phyloP scores from a whole-genome alignment of 2,888 invertebrate genomes.

The Hyalella azteca region DNA sequence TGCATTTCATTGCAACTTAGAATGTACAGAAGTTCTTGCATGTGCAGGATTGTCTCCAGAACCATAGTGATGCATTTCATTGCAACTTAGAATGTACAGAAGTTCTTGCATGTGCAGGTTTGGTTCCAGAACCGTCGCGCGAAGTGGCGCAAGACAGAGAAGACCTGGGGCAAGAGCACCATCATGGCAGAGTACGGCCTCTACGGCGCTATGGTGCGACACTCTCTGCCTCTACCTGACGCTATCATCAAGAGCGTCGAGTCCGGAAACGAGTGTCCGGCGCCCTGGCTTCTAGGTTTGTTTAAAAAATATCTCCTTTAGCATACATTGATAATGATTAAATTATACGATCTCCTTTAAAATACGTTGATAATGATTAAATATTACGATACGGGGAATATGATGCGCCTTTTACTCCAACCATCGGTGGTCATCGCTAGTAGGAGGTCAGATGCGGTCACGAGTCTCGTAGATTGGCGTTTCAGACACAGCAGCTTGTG shows the following conservation, averaged over 20 bases:
- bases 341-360: not conserved
- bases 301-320: too few relatives aligned
- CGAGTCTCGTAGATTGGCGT: too few relatives aligned
- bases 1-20: too few relatives aligned
- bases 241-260: conserved; percentile 97
- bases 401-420: not conserved
- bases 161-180: conserved; percentile 98
- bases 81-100: too few relatives aligned
- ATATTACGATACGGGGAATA: not conserved
- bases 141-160: conserved; percentile 99
- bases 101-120: conserved; percentile 85
- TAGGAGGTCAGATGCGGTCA: too few relatives aligned
- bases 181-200: conserved; percentile 99
- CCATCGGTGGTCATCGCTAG: too few relatives aligned
- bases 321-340: not conserved
- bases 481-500: too few relatives aligned
- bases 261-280: conserved; percentile 79
- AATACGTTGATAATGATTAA: too few relatives aligned
- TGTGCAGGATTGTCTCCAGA: too few relatives aligned
- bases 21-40: too few relatives aligned
- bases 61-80: too few relatives aligned
- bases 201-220: conserved; percentile 99
- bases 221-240: conserved; percentile 96
- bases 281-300: conserved; percentile 99
- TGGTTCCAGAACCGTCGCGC: conserved; percentile 99